phyloP scores from a whole-genome alignment of 2,113 vertebrate species.

The Peromyscus maniculatus region DNA sequence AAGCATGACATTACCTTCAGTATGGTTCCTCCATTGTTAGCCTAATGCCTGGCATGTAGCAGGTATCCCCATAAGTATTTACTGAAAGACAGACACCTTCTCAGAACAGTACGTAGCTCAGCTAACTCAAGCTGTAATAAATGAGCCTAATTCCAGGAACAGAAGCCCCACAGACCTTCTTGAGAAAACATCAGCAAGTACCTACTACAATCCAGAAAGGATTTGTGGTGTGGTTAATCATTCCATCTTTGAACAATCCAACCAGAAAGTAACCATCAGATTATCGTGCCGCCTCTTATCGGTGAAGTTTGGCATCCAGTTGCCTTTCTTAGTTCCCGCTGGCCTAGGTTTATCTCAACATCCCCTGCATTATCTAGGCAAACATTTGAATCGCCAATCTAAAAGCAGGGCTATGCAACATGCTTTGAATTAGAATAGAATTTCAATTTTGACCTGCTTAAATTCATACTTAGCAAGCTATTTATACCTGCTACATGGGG shows the following conservation, averaged over 20 bases:
- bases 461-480: constrained; percentile 77
- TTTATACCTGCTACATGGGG: constrained; percentile 68
- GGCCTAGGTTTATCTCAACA: constrained; percentile 79
- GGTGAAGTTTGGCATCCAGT: constrained; percentile 75
- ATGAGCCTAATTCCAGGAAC: constrained; percentile 77
- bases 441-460: constrained; percentile 80
- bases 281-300: constrained; percentile 76
- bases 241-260: constrained; percentile 79
- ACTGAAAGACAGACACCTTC: constrained; percentile 63
- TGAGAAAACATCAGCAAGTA: constrained; percentile 78
- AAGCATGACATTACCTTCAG: not conserved
- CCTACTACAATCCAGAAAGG: constrained; percentile 77
- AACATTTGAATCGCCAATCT: constrained; percentile 73
- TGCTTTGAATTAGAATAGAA: constrained; percentile 81
- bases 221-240: constrained; percentile 79
- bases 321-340: constrained; percentile 75
- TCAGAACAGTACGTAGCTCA: constrained; percentile 66
- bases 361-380: constrained; percentile 74
- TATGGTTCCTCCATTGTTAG: constrained; percentile 17
- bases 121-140: constrained; percentile 73
- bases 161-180: constrained; percentile 73
- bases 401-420: constrained; percentile 69
- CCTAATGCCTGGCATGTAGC: constrained; percentile 6
- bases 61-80: constrained; percentile 7
- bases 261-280: constrained; percentile 83